phyloP scores from a whole-genome alignment of 2,797 vertebrate species.

The Notamacropus eugenii region DNA sequence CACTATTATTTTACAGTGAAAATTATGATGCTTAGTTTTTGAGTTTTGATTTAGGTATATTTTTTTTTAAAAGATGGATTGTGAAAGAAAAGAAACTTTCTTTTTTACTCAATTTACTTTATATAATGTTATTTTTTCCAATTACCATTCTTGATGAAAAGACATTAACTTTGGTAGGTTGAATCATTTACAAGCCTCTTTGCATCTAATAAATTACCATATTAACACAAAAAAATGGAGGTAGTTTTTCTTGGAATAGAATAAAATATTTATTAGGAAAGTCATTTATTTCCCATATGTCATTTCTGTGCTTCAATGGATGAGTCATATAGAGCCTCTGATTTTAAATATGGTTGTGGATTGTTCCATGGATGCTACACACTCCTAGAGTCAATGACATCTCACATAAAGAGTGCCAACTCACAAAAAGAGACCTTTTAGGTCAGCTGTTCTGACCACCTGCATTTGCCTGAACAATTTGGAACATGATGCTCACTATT shows the following conservation, averaged over 20 bases:
- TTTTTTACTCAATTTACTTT: slow-evolving; percentile 22
- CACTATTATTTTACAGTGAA: slow-evolving; percentile 32
- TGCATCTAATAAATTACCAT: slow-evolving; percentile 1
- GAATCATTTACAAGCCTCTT: not conserved
- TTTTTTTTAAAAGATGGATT: not conserved
- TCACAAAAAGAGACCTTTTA: not conserved
- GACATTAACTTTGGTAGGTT: slow-evolving; percentile 5
- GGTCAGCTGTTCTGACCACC: not conserved
- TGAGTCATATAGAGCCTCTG: not conserved
- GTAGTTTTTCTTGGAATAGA: slow-evolving; percentile 9
- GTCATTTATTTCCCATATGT: not conserved
- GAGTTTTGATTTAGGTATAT: slow-evolving; percentile 12
- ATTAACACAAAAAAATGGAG: not conserved
- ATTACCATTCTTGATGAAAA: slow-evolving; percentile 33
- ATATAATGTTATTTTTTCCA: slow-evolving; percentile 11
- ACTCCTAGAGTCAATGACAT: slow-evolving; percentile 18
- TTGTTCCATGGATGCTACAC: not conserved
- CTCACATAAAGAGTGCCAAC: not conserved
- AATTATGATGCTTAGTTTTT: not conserved
- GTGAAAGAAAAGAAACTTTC: not conserved
- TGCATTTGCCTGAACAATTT: not conserved
- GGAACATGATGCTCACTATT: not conserved
- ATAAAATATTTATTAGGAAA: not conserved
- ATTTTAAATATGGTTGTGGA: slow-evolving; percentile 5
- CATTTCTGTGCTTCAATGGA: not conserved